These are phyloP conservation scores for Hirtodrosophila histrioides DNA, from an alignment of 2,888 invertebrate species.

Conservation along the genomic window DNA sequence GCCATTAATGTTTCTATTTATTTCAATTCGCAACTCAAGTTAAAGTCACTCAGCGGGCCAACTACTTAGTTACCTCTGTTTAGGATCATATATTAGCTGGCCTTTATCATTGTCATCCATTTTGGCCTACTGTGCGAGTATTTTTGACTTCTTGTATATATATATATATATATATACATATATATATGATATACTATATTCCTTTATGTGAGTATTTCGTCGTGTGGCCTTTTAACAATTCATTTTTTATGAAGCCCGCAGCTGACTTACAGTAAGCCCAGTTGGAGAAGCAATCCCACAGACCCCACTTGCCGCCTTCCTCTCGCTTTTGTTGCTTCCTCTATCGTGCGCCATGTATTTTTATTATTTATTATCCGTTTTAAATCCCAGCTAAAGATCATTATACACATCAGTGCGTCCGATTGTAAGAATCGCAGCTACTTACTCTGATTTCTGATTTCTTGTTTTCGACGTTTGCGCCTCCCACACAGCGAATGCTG, in stretches of 20 bases:
- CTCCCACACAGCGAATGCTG: constrained; percentile 28
- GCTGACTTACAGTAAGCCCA: constrained; percentile 63
- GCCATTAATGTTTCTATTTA: constrained; percentile 63
- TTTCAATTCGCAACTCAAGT: constrained; percentile 55
- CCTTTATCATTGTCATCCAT: constrained; percentile 57
- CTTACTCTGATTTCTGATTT: constrained; percentile 81
- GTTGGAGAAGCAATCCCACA: constrained; percentile 4
- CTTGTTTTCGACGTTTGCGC: constrained; percentile 67
- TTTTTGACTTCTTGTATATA: constrained; percentile 69
- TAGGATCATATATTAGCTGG: constrained; percentile 64
- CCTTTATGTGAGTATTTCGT: constrained; percentile 51
- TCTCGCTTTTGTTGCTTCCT: constrained; percentile 40
- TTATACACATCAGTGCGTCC: constrained; percentile 82
- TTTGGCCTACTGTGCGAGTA: constrained; percentile 44
- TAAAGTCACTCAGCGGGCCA: constrained; percentile 21
- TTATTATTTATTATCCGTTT: constrained; percentile 82
- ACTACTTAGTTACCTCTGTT: constrained; percentile 19
- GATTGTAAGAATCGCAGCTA: constrained; percentile 82
- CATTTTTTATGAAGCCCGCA: constrained; percentile 68
- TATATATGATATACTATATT: constrained; percentile 62
- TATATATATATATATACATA: constrained; percentile 16
- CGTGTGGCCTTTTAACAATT: constrained; percentile 72
- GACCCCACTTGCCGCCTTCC: constrained; percentile 16
- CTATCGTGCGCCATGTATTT: constrained; percentile 68
- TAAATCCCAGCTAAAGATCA: constrained; percentile 80